Base-by-base conservation (phyloP, 2,797 vertebrate species). In the Pangasius mekongensis region DNA sequence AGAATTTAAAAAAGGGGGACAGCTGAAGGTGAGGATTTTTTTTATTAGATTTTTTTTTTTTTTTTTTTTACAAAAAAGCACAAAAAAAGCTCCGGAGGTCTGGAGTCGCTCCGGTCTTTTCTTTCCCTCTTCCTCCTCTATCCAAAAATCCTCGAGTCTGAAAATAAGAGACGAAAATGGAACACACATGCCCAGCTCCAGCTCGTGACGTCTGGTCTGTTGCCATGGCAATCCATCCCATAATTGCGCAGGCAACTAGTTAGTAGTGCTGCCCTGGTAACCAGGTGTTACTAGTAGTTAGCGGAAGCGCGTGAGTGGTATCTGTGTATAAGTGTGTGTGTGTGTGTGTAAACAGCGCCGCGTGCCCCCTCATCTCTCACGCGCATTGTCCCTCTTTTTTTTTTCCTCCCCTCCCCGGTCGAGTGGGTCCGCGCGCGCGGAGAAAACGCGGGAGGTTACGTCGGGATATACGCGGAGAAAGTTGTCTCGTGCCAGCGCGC, bases 191-290 rank as follows among this genome's bases (percentile, higher is more conserved):
- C 97, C 97, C 97, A 97, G 97, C 97, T 97, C 97, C 97, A 97
- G 96, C 97, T 97, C 96, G 97, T 98, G 97, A 98, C 98, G 97
- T 98, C 97, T 97, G 97, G 97, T 98, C 97, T 97, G 97, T 98
- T 98, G 97, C 97, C 97, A 96, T 97, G 97, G 97, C 97, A 97
- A 98, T 98, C 94, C 97, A 98, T 98, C 98, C 98, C 97, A 98
- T 98, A 97, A 97, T 96, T 95, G 96, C 93, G 94, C 91, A 95
- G 95, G 95, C 95, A 95, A 96, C 96, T 96, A 96, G 95, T 96
- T 96, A 95, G 96, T 95, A 95, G 91, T 93, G 93, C 93, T 93
- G 92, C 86, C 89, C 90, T 95, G 91, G 95, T 97, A 93, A 96
- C 92, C 94, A 71, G 93, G 91, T 93, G 94, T 73, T 91, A 95